Conservation (phyloP, 53 echinoderm and acorn worm species). For the Mesocentrotus franciscanus region DNA sequence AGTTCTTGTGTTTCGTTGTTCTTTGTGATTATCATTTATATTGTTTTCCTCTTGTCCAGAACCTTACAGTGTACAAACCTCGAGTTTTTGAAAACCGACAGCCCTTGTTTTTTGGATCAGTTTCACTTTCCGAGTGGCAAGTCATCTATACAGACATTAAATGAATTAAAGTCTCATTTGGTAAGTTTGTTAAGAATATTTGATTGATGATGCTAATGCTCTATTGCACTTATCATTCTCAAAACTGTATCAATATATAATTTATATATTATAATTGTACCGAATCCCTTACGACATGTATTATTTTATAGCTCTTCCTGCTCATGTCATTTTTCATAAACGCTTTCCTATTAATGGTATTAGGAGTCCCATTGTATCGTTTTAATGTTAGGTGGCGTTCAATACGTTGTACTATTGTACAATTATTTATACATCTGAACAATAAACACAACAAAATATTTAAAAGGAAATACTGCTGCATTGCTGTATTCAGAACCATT, state of each 20-base stretch:
- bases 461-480: no score
- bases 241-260: no score
- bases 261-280: no score
- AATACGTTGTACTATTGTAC: no score
- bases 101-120: constrained; percentile 31
- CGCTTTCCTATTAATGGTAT: no score
- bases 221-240: background rate
- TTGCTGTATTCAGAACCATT: no score
- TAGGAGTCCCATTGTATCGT: no score
- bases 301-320: no score
- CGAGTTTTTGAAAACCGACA: background rate
- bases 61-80: constrained; percentile 38
- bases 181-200: background rate
- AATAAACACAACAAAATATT: background rate
- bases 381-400: no score
- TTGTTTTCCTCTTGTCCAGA: background rate
- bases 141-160: background rate
- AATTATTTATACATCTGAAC: background rate
- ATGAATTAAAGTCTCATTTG: constrained; percentile 6
- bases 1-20: background rate
- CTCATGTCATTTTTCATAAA: no score
- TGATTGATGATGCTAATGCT: background rate
- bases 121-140: background rate
- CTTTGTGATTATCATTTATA: background rate
- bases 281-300: no score